Evolutionary conservation across 2,888 invertebrate species (phyloP), one percentile per base, ranked within the genome.

Genomic region (Dastarcus helophoroides): DNA sequence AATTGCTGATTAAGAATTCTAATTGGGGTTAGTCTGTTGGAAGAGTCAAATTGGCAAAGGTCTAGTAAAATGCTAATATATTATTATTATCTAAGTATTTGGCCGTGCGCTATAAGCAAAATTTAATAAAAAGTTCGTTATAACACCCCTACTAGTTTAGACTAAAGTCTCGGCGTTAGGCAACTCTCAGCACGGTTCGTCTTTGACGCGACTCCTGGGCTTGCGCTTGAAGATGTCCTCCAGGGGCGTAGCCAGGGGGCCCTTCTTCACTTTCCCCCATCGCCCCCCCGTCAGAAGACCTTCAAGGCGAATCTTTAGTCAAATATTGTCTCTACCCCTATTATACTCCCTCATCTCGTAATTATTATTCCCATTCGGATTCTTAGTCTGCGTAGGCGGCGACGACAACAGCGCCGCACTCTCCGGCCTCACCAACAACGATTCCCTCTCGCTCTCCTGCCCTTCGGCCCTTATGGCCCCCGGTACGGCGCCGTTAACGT

Each of bases 301-400:
- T 71, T 75, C 75, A 69, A 76, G 68, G 67, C 74, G 73, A 71
- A 73, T 74, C 73, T 75, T 75, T 76, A 76, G 76, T 76, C 76
- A 76, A 69, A 76, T 76, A 60, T 74, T 67, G 43, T 62, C 57
- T 30, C 35, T 67, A 65, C 67, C 38, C 64, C 64, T 44, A 68
- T 68, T 76, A 50, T 81, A 69, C 60, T 83, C 82, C 28, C 79
- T 71, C 71, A 81, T 72, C 59, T 83, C 82, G 60, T 80, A 81
- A 54, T 79, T 81, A 60, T 80, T 81, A 62, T 80, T 80, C 29
- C 79, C 78, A 60, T 79, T 79, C 36, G 74, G 74, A 56, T 75
- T 76, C 39, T 73, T 73, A 17, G 60, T 57, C 31, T 53, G 56
- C 22, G 41, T 49, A 31, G 54, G 53, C 26, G 60, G 56, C 12